phyloP scores from a whole-genome alignment of 2,797 vertebrate genomes.

The Pitangus sulphuratus region DNA sequence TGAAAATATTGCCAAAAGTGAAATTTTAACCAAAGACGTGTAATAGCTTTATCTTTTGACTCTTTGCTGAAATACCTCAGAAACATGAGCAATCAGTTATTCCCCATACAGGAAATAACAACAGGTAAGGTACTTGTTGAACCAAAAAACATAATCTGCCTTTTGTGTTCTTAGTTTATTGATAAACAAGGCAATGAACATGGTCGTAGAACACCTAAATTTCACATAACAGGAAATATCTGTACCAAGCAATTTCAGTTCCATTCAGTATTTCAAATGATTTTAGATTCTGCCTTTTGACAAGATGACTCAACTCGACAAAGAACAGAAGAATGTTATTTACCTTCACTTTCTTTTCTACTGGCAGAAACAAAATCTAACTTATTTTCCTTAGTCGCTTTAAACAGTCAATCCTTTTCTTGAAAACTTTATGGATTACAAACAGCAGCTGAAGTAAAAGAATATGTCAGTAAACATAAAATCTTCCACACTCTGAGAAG shows the following conservation, averaged over 20 bases:
- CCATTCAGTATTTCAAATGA: neutral
- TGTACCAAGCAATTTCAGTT: neutral
- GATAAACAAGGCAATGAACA: neutral
- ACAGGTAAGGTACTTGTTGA: slow-evolving; percentile 23
- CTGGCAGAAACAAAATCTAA: neutral
- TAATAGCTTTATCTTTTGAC: neutral
- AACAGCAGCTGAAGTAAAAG: neutral
- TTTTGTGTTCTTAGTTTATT: neutral
- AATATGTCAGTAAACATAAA: neutral
- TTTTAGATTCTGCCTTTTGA: neutral
- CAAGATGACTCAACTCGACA: neutral
- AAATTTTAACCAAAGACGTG: neutral
- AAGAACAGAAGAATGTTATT: neutral
- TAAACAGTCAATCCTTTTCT: neutral
- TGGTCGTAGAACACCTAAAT: neutral
- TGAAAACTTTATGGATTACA: neutral
- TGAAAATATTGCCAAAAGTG: neutral
- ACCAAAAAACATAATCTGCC: neutral
- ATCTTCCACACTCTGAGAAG: neutral
- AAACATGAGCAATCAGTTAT: neutral
- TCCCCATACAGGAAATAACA: neutral
- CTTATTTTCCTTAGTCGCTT: neutral
- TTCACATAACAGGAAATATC: neutral
- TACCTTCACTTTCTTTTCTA: neutral
- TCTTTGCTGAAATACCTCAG: neutral